Evolutionary conservation across 2,797 vertebrate genomes (phyloP), one percentile per base, ranked within the genome.

Genomic region (Enteromius paludinosus): DNA sequence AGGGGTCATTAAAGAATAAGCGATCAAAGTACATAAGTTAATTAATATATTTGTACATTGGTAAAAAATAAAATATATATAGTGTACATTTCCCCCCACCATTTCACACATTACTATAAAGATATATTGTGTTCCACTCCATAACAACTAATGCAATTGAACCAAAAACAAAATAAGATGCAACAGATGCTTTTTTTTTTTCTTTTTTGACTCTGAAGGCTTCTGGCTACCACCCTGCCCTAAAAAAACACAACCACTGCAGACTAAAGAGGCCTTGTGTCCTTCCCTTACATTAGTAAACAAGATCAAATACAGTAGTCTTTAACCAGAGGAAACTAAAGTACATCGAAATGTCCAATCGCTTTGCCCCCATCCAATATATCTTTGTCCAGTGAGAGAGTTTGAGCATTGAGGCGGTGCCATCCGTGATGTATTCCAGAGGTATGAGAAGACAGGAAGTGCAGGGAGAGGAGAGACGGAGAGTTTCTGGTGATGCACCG

Each of bases 61-160:
- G 92, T 94, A 94, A 93, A 95, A 95, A 95, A 95, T 94, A 93
- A 94, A 92, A 93, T 93, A 93, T 93, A 93, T 94, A 91, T 91
- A 87, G 85, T 86, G 82, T 92, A 92, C 83, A 93, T 92, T 88
- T 89, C 87, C 86, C 85, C 91, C 91, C 91, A 90, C 90, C 90
- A 88, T 90, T 91, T 94, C 90, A 94, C 93, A 94, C 91, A 86
- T 94, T 94, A 94, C 94, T 94, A 93, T 92, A 94, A 94, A 94
- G 93, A 93, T 93, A 94, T 92, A 94, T 92, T 86, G 90, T 91
- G 91, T 92, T 94, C 88, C 94, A 95, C 94, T 95, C 92, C 93
- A 94, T 94, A 92, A 95, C 93, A 94, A 94, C 93, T 92, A 94
- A 94, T 91, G 91, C 92, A 91, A 93, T 90, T 90, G 91, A 93